A percentile compares a stretch with the other conserved stretches of the same genome.
These are phyloP conservation scores for Vespertilio murinus DNA, from an alignment of 2,797 vertebrate species.

Conservation along the genomic window DNA sequence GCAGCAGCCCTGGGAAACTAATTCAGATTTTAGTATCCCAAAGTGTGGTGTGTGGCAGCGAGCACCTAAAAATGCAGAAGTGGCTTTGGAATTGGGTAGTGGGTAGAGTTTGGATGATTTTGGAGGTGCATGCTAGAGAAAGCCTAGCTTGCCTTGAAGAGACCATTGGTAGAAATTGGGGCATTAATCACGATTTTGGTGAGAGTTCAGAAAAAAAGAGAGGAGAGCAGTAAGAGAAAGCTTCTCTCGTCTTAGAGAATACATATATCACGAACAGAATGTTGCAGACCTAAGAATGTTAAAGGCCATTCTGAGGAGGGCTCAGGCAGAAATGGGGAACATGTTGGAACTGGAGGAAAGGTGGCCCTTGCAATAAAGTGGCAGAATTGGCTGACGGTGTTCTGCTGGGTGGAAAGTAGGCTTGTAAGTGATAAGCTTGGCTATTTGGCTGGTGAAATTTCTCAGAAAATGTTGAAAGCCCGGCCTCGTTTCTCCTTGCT, in stretches of 20 bases:
- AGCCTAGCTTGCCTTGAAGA: neutral
- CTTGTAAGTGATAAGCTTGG: neutral
- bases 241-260: neutral
- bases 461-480: neutral
- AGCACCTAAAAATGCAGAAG: neutral
- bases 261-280: neutral
- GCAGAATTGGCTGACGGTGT: neutral
- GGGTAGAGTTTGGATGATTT: neutral
- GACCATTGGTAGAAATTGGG: neutral
- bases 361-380: neutral
- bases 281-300: neutral
- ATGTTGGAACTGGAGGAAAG: neutral
- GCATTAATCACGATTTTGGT: neutral
- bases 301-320: neutral
- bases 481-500: neutral
- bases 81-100: neutral
- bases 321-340: neutral
- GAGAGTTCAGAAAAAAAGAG: neutral
- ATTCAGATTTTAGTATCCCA: neutral
- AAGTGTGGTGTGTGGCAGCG: neutral
- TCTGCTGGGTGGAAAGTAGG: neutral
- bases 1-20: neutral
- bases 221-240: neutral
- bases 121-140: neutral
- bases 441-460: neutral